Base-by-base conservation (phyloP, 37 sponge, comb jelly and placozoan species). In the Geodia barretti region DNA sequence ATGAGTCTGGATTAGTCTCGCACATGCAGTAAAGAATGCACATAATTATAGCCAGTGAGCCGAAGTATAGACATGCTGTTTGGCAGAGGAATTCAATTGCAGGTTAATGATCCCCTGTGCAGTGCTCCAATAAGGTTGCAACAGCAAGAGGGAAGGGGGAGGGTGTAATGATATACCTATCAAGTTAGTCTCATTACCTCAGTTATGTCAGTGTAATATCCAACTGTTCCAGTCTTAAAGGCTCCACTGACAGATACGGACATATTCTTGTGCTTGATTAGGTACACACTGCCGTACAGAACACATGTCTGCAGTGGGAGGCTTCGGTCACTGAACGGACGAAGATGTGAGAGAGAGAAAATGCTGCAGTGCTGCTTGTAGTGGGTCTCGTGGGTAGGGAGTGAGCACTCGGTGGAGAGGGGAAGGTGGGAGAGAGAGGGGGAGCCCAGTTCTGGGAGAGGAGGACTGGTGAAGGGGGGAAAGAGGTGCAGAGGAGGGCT, bases 221-320 rank as follows among this genome's bases (percentile, higher is more conserved):
- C 66, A 8, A 39, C 68, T 30, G 4, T 31, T 0, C 47, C 76
- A 70, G 61, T 47, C 0, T 42, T 64, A 21, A 39, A 39, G 39
- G 32, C 23, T 32, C 76, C 78, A 1, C 83, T 69, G 21, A 91
- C 84, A 54, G 69, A 73, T 24, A 82, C 78, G 7, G 64, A 59
- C 4, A 91, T 31, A 35, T 36, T 66, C 4, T 41, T 41, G 60
- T 83, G 82, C 39, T 75, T 86, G n/a, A 91, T 59, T 3, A 91
- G 87, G 77, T 71, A 83, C 87, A 87, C 83, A 4, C 63, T 31
- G 33, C 92, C 92, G 8, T 84, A 84, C 0, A 84, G 3, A 36
- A 73, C 41, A 64, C 92, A 91, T 11, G 84, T 75, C 59, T 77
- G 75, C 25, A 87, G 17, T 5, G 77, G 70, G 5, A 34, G 31